These are phyloP conservation scores for Pseudobourletiella spinata DNA, from an alignment of 1,140 invertebrate species.

Conservation along the genomic window DNA sequence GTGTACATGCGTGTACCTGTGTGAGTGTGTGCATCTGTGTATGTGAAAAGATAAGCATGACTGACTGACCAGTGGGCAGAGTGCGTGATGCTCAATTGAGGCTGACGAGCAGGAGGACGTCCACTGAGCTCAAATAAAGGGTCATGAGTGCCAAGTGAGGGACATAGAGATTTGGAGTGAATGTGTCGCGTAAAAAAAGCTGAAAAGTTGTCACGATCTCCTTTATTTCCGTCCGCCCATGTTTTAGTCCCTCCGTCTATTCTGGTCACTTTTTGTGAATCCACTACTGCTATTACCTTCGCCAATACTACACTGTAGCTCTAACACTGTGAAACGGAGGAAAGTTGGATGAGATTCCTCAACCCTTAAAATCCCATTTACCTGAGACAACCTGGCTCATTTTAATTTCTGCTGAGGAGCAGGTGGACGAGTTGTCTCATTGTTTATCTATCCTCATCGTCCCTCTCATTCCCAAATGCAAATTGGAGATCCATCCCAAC, in stretches of 20 bases:
- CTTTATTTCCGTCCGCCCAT: conserved; percentile 21
- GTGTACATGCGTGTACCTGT: too few relatives aligned
- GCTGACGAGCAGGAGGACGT: too few relatives aligned
- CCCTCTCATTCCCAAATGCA: too few relatives aligned
- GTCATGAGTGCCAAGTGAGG: background rate
- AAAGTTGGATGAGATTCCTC: too few relatives aligned
- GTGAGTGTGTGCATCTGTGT: background rate
- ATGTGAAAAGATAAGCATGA: conserved; percentile 25
- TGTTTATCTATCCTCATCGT: too few relatives aligned
- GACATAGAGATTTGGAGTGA: conserved; percentile 7
- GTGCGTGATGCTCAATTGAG: conserved; percentile 19
- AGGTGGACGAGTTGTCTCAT: too few relatives aligned
- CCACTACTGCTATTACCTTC: too few relatives aligned
- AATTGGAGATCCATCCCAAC: too few relatives aligned
- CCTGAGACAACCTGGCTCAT: conserved; percentile 8
- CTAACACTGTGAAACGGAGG: too few relatives aligned
- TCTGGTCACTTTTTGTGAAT: too few relatives aligned
- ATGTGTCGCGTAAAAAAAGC: conserved; percentile 6
- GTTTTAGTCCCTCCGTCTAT: too few relatives aligned
- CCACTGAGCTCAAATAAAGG: background rate
- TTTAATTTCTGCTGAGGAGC: conserved; percentile 15
- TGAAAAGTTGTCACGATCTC: conserved; percentile 16
- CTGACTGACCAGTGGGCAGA: conserved; percentile 13
- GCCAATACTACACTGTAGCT: too few relatives aligned
- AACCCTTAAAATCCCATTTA: conserved; percentile 14